Evolutionary conservation across 2,888 invertebrate genomes (phyloP), one percentile per base, ranked within the genome.

Genomic region (Microctonus brassicae): DNA sequence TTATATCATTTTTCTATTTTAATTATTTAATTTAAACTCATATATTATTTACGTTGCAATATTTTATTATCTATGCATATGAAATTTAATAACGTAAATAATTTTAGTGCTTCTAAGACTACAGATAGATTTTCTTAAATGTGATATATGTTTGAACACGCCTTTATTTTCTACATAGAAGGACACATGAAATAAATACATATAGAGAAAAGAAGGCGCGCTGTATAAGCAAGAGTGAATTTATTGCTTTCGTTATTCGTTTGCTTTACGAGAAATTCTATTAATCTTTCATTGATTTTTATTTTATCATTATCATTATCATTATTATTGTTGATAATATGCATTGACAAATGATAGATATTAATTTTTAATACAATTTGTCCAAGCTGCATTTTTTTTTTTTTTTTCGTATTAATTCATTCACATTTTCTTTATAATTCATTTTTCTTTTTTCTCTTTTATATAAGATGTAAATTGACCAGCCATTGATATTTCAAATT

Each of bases 191-290:
- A 47, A 7, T 47, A 47, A 47, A 17, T 39, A n/a, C n/a, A n/a
- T 47, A 47, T 47, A 47, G 47, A 47, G 47, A 47, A n/a, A 17
- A 20, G 47, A 36, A 47, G 61, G 60, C 36, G 60, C 60, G 47
- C 34, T 57, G 55, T 42, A 42, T n/a, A 42, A 62, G 24, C 52
- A 11, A 24, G 47, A 42, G 52, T 33, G 33, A 60, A 69, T 69
- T 55, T 61, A 61, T 69, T 69, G 60, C 69, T 61, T 61, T 69
- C 61, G 34, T 69, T 69, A 69, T 61, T 69, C 47, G 47, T 69
- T 68, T 65, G 11, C 33, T 52, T 22, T 53, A 61, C 42, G 47
- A 60, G 26, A 68, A 58, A 58, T 42, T 3, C 29, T 29, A 29
- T 29, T 29, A 7, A 29, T 29, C 7, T 7, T 22, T 42, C 58